These are phyloP conservation scores for Brachymystax lenok DNA, from an alignment of 2,797 vertebrate species.

Conservation along the genomic window DNA sequence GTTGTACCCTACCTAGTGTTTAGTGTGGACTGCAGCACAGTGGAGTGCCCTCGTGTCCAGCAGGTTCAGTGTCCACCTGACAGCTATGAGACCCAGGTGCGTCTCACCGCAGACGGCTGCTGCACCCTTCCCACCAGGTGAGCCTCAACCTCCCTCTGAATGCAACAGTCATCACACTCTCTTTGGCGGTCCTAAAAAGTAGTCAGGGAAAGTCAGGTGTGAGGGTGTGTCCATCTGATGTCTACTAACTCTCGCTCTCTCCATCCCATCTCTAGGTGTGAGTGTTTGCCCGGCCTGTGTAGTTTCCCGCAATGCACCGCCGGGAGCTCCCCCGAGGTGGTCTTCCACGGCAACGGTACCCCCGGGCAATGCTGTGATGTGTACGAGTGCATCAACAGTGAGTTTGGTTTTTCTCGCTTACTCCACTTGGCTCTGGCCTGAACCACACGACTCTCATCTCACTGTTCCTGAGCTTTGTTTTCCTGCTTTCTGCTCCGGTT, in stretches of 20 bases:
- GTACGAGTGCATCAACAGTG: slow-evolving; percentile 90
- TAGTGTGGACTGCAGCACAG: slow-evolving; percentile 89
- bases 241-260: background rate
- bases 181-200: background rate
- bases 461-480: background rate
- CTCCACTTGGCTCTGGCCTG: background rate
- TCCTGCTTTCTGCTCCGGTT: background rate
- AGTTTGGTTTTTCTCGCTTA: slow-evolving; percentile 45
- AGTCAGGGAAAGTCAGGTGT: background rate
- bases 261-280: slow-evolving; percentile 76
- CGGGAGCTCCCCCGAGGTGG: slow-evolving; percentile 80
- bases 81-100: slow-evolving; percentile 87
- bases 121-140: slow-evolving; percentile 88
- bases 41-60: slow-evolving; percentile 85
- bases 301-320: slow-evolving; percentile 83
- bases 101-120: slow-evolving; percentile 88
- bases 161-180: background rate
- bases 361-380: slow-evolving; percentile 90
- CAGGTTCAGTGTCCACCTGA: slow-evolving; percentile 85
- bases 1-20: slow-evolving; percentile 72
- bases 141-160: slow-evolving; percentile 10
- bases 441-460: background rate
- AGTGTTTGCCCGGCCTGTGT: slow-evolving; percentile 86
- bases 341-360: slow-evolving; percentile 83
- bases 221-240: background rate